Base-by-base conservation (phyloP, 35 echinoderm and acorn worm species). In the Acanthaster planci region DNA sequence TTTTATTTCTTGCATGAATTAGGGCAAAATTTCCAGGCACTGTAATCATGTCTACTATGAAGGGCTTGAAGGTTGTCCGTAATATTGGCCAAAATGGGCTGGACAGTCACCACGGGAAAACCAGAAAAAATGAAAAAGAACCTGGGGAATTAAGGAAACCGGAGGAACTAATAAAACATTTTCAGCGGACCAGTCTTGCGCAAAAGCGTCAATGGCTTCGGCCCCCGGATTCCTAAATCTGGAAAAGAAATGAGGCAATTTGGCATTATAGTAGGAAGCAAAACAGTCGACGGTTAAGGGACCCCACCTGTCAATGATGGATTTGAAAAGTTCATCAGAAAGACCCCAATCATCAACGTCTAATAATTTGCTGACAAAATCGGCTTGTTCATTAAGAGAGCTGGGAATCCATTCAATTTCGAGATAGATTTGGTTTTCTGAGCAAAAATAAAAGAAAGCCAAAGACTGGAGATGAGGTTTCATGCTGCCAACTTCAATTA, bases 281-380 rank as follows among this genome's bases (percentile, higher is more conserved):
- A 90, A 90, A 26, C 88, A 75, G 22, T 90, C 88, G 26, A 90
- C 47, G 8, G 67, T 77, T 38, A 84, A 67, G 21, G 88, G 88
- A 1, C 88, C 88, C 88, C 88, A 90, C 31, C 75, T n/a, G 5
- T 23, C 47, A 56, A 84, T 47, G 21, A 90, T 37, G 44, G 27
- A 55, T 21, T 55, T 0, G 21, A 90, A 90, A 55, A 84, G 40
- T 54, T n/a, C 34, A 14, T 0, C 40, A 7, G 88, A 76, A 4
- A 90, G 7, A 7, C 78, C 60, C 88, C 82, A 90, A 19, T 85
- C 82, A 85, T 85, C 89, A 17, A 52, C 22, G 37, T 90, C 89
- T 37, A 84, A 22, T n/a, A 55, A 37, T 36, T 55, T 84, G 51
- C 89, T 90, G 19, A 90, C 39, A 7, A 40, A 14, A 52, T 90